Conservation (phyloP, 2,797 vertebrate species). For the Siniperca obscura region DNA sequence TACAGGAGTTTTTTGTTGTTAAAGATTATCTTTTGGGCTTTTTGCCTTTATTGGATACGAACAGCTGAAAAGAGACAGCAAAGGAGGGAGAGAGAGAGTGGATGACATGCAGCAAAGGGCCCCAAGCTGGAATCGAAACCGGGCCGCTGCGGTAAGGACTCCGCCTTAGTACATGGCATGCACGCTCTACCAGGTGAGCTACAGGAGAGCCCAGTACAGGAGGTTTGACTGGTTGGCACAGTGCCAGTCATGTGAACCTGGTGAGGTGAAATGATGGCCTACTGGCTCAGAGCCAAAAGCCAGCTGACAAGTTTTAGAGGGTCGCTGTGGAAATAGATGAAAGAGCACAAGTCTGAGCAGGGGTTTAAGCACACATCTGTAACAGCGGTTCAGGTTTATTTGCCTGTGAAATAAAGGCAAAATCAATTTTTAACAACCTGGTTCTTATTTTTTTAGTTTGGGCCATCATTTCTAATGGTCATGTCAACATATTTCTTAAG, state of each 20-base stretch:
- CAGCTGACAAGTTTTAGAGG: conserved; percentile 31
- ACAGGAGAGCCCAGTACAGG: background rate
- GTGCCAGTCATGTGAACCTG: conserved; percentile 46
- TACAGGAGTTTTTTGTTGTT: background rate
- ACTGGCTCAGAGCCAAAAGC: conserved; percentile 30
- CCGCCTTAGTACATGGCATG: too few species aligned
- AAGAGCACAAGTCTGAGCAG: conserved; percentile 19
- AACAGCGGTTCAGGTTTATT: conserved; percentile 3
- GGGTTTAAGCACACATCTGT: conserved; percentile 17
- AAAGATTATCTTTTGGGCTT: too few species aligned
- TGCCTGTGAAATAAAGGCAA: background rate
- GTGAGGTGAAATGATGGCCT: conserved; percentile 9
- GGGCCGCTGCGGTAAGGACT: too few species aligned
- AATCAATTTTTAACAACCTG: background rate
- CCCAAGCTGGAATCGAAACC: too few species aligned
- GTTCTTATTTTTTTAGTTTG: background rate
- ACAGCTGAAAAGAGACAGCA: too few species aligned
- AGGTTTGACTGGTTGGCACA: conserved; percentile 19
- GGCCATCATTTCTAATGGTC: background rate
- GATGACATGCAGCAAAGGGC: too few species aligned
- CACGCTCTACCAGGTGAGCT: too few species aligned
- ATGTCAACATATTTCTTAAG: background rate
- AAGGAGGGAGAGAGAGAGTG: too few species aligned
- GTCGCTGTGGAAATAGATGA: conserved; percentile 36
- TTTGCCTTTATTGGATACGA: too few species aligned